phyloP scores from a whole-genome alignment of 2,888 invertebrate species.

The Plutella xylostella region DNA sequence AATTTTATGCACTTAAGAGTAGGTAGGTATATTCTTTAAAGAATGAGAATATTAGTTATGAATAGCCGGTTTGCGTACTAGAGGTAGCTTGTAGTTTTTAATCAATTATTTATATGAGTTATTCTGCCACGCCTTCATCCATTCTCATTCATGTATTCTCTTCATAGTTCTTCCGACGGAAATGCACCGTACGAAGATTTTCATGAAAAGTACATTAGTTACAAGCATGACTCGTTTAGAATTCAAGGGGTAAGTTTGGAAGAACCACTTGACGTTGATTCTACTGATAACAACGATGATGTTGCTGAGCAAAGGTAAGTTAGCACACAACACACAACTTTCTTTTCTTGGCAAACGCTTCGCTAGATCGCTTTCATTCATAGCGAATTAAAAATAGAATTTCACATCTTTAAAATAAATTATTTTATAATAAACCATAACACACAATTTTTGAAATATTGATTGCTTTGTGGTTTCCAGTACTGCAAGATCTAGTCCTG shows the following conservation, averaged over 20 bases:
- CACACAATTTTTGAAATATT: too few species aligned
- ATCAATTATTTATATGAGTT: conserved; percentile 8
- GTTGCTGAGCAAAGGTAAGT: conserved; percentile 39
- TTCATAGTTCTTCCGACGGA: conserved; percentile 69
- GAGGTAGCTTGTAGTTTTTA: too few species aligned
- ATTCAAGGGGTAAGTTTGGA: conserved; percentile 81
- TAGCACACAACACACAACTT: too few species aligned
- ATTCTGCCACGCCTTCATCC: conserved; percentile 39
- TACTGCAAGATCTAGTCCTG: conserved; percentile 74
- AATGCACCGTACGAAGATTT: conserved; percentile 78
- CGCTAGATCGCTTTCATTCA: too few species aligned
- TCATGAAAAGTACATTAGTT: conserved; percentile 83
- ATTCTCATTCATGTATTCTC: conserved; percentile 53
- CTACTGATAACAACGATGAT: conserved; percentile 24
- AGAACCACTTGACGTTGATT: conserved; percentile 48
- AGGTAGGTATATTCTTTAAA: background rate
- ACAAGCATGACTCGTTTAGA: conserved; percentile 78
- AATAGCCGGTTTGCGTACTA: too few species aligned
- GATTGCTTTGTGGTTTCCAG: too few species aligned
- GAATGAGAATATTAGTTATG: too few species aligned
- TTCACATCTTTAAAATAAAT: too few species aligned
- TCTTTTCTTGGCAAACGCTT: too few species aligned
- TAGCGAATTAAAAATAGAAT: too few species aligned
- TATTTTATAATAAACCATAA: too few species aligned
- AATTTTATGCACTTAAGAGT: background rate